Percentiles rank a stretch among this genome's conserved stretches.
Evolutionary conservation across 2,797 vertebrate genomes (phyloP).

Genomic region (Coccyzus lansbergi): DNA sequence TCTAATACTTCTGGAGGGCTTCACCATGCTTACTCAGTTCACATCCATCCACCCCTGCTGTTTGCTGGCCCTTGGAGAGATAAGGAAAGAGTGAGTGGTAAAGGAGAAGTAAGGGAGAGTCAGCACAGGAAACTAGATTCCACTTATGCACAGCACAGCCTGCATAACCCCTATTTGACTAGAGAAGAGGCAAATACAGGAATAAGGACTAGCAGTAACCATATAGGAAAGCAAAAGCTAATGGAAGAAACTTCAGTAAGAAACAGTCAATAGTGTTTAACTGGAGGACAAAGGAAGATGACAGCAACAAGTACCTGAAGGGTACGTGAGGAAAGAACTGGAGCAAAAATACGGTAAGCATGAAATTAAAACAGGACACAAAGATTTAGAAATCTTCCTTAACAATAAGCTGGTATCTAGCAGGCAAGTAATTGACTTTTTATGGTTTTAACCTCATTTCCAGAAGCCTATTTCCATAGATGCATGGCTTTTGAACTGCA

Average conservation of each 20-base stretch:
- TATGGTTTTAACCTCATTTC: conserved; percentile 12
- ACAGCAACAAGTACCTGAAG: neutral
- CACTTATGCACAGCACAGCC: neutral
- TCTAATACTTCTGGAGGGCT: neutral
- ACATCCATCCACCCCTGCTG: neutral
- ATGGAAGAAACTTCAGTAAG: neutral
- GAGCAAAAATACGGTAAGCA: neutral
- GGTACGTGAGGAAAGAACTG: neutral
- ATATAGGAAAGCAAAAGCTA: neutral
- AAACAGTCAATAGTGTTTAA: neutral
- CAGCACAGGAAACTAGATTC: neutral
- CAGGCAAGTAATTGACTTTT: neutral
- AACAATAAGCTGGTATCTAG: neutral
- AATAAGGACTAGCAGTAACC: conserved; percentile 18
- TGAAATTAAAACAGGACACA: neutral
- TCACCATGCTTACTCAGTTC: neutral
- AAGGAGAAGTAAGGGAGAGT: conserved; percentile 3
- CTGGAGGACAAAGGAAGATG: fast-evolving
- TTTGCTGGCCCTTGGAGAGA: neutral
- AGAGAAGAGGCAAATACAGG: conserved; percentile 6
- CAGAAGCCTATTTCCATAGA: neutral
- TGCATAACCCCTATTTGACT: neutral
- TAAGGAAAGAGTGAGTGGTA: neutral
- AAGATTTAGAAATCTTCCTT: neutral
- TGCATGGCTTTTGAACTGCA: neutral